Evolutionary conservation across 2,113 vertebrate species (phyloP).

Genomic region (Festucalex cinctus): DNA sequence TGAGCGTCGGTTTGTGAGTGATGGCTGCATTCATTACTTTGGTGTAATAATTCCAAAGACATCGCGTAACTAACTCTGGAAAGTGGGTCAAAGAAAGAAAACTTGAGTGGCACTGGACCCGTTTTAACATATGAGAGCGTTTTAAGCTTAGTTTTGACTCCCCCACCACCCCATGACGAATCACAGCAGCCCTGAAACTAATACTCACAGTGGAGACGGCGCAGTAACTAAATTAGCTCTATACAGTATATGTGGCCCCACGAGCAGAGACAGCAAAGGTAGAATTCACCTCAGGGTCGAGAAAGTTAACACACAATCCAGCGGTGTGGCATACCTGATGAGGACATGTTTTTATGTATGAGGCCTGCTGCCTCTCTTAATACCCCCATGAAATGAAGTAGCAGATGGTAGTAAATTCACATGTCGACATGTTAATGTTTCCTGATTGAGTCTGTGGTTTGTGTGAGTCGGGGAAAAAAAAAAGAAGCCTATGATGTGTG

Average conservation of each 20-base stretch:
- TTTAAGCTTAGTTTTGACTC: conserved; percentile 48
- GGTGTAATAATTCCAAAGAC: conserved; percentile 58
- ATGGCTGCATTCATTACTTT: conserved; percentile 64
- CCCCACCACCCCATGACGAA: conserved; percentile 41
- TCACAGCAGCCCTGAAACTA: conserved; percentile 40
- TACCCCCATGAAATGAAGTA: conserved; percentile 54
- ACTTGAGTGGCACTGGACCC: conserved; percentile 37
- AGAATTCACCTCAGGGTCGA: conserved; percentile 49
- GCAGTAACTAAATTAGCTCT: conserved; percentile 50
- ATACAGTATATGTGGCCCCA: conserved; percentile 23
- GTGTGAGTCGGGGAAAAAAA: conserved; percentile 4
- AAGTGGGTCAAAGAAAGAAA: conserved; percentile 64
- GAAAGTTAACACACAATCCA: conserved; percentile 54
- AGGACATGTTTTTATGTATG: conserved; percentile 67
- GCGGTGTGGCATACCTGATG: conserved; percentile 60
- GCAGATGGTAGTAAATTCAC: conserved; percentile 67
- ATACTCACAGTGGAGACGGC: conserved; percentile 28
- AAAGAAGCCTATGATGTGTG: neutral
- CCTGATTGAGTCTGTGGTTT: conserved; percentile 6
- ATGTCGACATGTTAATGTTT: conserved; percentile 41
- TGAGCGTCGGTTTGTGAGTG: conserved; percentile 63
- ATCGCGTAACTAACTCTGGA: conserved; percentile 43
- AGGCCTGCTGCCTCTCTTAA: conserved; percentile 47
- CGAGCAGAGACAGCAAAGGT: conserved; percentile 35
- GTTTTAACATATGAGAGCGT: conserved; percentile 34